Evolutionary conservation across 1,140 invertebrate species (phyloP).

Genomic region (Chionoecetes opilio): DNA sequence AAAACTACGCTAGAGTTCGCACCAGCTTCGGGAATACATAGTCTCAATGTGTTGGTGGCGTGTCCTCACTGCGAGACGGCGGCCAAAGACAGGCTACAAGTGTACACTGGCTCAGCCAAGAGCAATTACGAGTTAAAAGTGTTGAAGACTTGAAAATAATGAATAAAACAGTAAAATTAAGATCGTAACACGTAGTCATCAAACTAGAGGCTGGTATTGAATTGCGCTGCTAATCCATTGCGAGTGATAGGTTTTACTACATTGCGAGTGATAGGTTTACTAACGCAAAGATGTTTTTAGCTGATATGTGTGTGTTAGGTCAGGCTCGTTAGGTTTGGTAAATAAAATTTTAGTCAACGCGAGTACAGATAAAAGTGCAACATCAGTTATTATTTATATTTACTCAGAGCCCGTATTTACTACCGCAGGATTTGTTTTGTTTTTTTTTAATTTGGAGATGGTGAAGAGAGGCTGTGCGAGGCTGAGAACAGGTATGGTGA

Average conservation of each 20-base stretch:
- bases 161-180: neutral
- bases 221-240: too few relatives aligned
- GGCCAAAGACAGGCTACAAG: too few relatives aligned
- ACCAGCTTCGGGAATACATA: neutral
- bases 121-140: too few relatives aligned
- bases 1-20: conserved; percentile 46
- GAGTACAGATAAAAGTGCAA: conserved; percentile 34
- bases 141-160: too few relatives aligned
- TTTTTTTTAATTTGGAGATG: neutral
- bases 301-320: too few relatives aligned
- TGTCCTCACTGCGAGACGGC: too few relatives aligned
- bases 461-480: neutral
- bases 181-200: too few relatives aligned
- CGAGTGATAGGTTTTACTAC: too few relatives aligned
- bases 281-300: too few relatives aligned
- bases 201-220: too few relatives aligned
- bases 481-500: neutral
- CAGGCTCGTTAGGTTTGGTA: neutral
- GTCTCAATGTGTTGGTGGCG: neutral
- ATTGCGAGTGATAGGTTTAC: too few relatives aligned
- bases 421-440: neutral
- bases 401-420: neutral
- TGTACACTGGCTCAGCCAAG: too few relatives aligned
- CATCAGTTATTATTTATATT: neutral
- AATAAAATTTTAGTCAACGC: conserved; percentile 47